These are phyloP conservation scores for Andrena flavipes DNA, from an alignment of 2,888 invertebrate species.

Conservation along the genomic window DNA sequence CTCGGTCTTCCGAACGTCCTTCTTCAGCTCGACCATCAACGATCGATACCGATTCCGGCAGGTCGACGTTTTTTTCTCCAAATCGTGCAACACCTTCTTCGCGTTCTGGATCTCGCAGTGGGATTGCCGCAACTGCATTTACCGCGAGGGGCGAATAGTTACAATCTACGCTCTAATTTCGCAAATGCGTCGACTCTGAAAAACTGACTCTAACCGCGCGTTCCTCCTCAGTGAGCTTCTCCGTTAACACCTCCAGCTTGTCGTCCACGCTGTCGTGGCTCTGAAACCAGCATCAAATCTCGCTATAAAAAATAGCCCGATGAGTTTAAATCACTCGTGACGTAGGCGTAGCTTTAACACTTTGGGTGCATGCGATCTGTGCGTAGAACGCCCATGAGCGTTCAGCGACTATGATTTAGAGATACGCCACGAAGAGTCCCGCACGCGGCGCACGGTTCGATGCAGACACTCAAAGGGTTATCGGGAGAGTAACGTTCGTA, in stretches of 20 bases:
- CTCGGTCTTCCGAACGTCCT: conserved; percentile 74
- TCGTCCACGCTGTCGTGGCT: conserved; percentile 54
- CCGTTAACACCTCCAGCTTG: conserved; percentile 57
- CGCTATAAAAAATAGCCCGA: not conserved
- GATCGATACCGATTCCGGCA: conserved; percentile 66
- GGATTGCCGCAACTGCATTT: conserved; percentile 59
- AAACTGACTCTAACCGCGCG: conserved; percentile 46
- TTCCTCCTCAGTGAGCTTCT: conserved; percentile 62
- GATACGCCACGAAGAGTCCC: too few species aligned
- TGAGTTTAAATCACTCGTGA: too few species aligned
- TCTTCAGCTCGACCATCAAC: conserved; percentile 73
- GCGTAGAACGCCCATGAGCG: too few species aligned
- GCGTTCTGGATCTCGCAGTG: conserved; percentile 64
- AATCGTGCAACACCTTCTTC: conserved; percentile 65
- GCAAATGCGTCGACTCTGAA: not conserved
- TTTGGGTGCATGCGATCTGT: too few species aligned
- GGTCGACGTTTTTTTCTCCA: conserved; percentile 65
- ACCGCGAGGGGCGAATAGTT: not conserved
- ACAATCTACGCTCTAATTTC: not conserved
- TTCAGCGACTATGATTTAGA: too few species aligned
- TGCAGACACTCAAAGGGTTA: not conserved
- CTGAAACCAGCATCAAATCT: conserved; percentile 44
- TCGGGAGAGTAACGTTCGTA: conserved; percentile 4
- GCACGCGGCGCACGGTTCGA: too few species aligned
- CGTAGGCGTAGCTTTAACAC: too few species aligned